Evolutionary conservation across 92 coral and sea anemone genomes (phyloP), one percentile per base, ranked within the genome.

Genomic region (Heliopora coerulea): DNA sequence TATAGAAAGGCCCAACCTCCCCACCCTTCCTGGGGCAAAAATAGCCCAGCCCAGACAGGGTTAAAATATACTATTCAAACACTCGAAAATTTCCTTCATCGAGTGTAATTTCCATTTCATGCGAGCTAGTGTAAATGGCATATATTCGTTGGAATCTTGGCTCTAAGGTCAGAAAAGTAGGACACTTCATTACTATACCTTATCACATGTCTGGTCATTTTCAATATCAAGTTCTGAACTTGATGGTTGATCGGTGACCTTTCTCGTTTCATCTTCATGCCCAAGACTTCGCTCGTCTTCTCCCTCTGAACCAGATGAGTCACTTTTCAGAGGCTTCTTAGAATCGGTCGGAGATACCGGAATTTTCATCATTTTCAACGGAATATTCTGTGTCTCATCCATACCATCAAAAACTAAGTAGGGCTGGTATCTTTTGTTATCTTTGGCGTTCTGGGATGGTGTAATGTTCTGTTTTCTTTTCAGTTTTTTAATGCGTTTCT

Each of bases 301-400:
- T 3, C 54, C 40, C 23, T 65, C 54, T 0, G 33, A n/a, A 0
- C 42, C 67, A 12, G 44, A 21, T 7, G 24, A 11, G 12, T 49
- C 74, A 29, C 58, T 49, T 67, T 67, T 67, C 74, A 49, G 54
- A 1, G 72, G 59, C 29, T 67, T 67, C 23, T 29, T 67, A 29
- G 74, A 67, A 44, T 49, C 74, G 15, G 58, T 44, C 4, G 74
- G 27, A 19, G 74, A 67, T 48, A 67, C 40, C 4, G 58, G 52
- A 6, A n/a, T 10, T 15, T 46, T 67, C 13, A 9, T 48, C 2
- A 67, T 19, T 46, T 67, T 9, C 40, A 67, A 67, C 7, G 74
- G 74, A 46, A 25, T 37, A 67, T 67, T 67, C 19, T 12, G 18
- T 17, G 58, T 10, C 12, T 46, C 58, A 26, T 46, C 74, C 49